Conservation (phyloP, 2,888 invertebrate species). For the Acronicta aceris region DNA sequence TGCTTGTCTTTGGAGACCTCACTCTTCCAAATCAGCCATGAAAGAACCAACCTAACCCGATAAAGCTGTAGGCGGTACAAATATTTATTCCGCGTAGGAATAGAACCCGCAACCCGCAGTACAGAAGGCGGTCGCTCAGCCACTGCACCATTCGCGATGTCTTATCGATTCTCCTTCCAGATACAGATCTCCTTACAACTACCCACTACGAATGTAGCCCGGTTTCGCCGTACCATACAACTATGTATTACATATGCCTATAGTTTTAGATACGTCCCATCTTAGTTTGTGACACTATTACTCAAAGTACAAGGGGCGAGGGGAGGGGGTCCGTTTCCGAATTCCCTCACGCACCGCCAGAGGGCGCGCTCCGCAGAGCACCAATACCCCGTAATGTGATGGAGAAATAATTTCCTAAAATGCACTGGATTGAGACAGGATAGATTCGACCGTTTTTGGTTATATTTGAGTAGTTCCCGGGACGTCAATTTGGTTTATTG, state of each 20-base stretch:
- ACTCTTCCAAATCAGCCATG: no score
- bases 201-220: neutral
- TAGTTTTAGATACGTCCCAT: constrained; percentile 47
- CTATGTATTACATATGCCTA: constrained; percentile 37
- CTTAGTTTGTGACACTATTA: constrained; percentile 66
- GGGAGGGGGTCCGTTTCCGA: constrained; percentile 65
- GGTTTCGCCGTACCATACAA: neutral
- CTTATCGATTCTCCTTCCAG: neutral
- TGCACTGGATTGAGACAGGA: constrained; percentile 81
- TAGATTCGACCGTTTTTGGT: constrained; percentile 60
- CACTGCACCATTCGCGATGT: no score
- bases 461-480: constrained; percentile 79
- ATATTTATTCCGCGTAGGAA: no score
- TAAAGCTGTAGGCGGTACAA: no score
- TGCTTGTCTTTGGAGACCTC: no score
- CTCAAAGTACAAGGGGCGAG: constrained; percentile 58
- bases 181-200: no score
- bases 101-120: no score
- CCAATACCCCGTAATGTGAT: constrained; percentile 83
- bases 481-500: constrained; percentile 82
- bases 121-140: no score
- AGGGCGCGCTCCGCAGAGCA: constrained; percentile 81
- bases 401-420: constrained; percentile 86
- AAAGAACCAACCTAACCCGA: no score
- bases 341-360: constrained; percentile 82